Percentiles rank a stretch among this genome's conserved stretches.
Conservation (phyloP, 2,888 invertebrate genomes). For the Cheilosia soror region DNA sequence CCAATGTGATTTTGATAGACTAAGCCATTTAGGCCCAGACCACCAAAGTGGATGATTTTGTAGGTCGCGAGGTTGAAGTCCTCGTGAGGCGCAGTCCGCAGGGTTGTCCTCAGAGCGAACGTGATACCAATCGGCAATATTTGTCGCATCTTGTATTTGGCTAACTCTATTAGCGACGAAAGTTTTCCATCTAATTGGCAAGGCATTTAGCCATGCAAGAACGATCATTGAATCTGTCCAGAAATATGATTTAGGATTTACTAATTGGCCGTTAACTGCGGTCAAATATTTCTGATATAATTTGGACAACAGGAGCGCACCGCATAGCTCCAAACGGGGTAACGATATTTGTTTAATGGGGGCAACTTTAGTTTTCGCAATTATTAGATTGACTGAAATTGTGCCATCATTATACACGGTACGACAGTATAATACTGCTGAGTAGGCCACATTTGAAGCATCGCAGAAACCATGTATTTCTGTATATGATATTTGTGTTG, state of each 20-base stretch:
- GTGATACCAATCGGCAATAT: slow-evolving; percentile 66
- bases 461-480: slow-evolving; percentile 51
- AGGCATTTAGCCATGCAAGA: slow-evolving; percentile 54
- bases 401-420: background rate
- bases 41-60: slow-evolving; percentile 72
- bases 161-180: slow-evolving; percentile 76
- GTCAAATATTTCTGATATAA: slow-evolving; percentile 5
- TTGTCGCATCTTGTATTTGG: slow-evolving; percentile 58
- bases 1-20: background rate
- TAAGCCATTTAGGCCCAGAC: slow-evolving; percentile 67
- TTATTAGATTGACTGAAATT: background rate
- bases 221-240: slow-evolving; percentile 11
- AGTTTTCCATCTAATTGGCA: slow-evolving; percentile 37
- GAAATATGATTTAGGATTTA: background rate
- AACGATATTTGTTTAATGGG: slow-evolving; percentile 32
- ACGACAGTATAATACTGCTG: background rate
- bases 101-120: slow-evolving; percentile 68
- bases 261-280: slow-evolving; percentile 2
- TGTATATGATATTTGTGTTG: too few relatives aligned
- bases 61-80: slow-evolving; percentile 52
- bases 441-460: background rate
- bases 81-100: slow-evolving; percentile 75
- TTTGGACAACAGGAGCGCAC: slow-evolving; percentile 30
- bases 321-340: slow-evolving; percentile 73
- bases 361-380: background rate